Percentiles rank a stretch among this genome's conserved stretches.
Evolutionary conservation across 2,113 vertebrate genomes (phyloP).

Genomic region (Manacus vitellinus): DNA sequence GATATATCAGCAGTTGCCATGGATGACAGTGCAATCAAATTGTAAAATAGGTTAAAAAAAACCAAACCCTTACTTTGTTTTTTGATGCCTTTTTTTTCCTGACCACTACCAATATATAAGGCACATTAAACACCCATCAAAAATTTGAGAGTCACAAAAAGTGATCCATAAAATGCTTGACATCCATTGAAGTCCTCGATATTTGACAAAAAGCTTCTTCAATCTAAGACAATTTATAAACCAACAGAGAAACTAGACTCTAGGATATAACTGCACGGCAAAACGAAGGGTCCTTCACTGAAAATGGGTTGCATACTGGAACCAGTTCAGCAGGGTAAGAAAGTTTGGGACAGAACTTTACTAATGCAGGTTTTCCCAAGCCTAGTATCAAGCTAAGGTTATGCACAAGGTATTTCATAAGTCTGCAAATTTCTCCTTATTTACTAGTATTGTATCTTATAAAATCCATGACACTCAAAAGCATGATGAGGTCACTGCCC

Average conservation of each 20-base stretch:
- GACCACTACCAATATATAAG: neutral
- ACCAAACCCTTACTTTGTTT: neutral
- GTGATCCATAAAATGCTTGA: neutral
- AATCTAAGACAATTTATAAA: neutral
- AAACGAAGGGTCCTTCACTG: neutral
- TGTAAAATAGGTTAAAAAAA: neutral
- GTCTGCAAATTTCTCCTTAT: neutral
- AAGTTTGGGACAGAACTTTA: neutral
- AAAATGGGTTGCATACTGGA: neutral
- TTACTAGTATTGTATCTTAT: neutral
- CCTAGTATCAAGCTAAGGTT: neutral
- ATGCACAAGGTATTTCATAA: neutral
- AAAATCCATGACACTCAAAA: neutral
- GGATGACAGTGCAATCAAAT: conserved; percentile 18
- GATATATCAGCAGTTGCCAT: conserved; percentile 24
- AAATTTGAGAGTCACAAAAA: neutral
- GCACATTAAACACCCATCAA: neutral
- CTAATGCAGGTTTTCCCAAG: neutral
- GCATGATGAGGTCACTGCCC: neutral
- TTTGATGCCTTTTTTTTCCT: neutral
- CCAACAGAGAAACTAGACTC: neutral
- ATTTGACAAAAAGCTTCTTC: neutral
- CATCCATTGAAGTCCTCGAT: neutral
- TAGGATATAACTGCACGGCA: neutral
- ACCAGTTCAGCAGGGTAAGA: neutral